Percentiles rank a stretch among this genome's conserved stretches.
These are phyloP conservation scores for Leuciscus waleckii DNA, from an alignment of 2,797 vertebrate genomes.

Conservation along the genomic window DNA sequence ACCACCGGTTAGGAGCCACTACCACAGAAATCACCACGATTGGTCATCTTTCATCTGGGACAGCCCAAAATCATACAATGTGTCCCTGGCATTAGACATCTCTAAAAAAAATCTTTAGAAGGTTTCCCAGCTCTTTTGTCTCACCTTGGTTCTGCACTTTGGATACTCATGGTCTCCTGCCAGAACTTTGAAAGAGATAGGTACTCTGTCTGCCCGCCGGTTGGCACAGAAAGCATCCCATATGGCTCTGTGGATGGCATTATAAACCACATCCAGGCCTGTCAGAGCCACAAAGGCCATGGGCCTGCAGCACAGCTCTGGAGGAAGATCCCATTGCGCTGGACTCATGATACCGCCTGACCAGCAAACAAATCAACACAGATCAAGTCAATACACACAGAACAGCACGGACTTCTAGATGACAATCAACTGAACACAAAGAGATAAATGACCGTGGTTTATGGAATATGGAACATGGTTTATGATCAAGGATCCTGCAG, in stretches of 20 bases:
- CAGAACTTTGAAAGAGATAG: conserved; percentile 97
- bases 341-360: conserved; percentile 75
- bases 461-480: not conserved
- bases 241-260: conserved; percentile 94
- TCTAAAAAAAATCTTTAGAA: not conserved
- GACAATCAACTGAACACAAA: not conserved
- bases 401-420: not conserved
- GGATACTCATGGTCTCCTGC: conserved; percentile 97
- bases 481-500: not conserved
- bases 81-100: no score
- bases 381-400: not conserved
- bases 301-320: conserved; percentile 95
- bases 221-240: conserved; percentile 98
- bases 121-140: not conserved
- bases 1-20: no score
- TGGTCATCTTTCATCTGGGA: no score
- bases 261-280: conserved; percentile 93
- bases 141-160: conserved; percentile 96
- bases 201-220: conserved; percentile 93
- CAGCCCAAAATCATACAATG: no score
- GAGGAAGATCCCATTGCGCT: conserved; percentile 94
- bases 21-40: no score
- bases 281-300: conserved; percentile 98
- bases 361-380: conserved; percentile 16
- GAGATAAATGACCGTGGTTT: not conserved